These are phyloP conservation scores for Monodelphis domestica DNA, from an alignment of 2,797 vertebrate genomes.

Conservation along the genomic window DNA sequence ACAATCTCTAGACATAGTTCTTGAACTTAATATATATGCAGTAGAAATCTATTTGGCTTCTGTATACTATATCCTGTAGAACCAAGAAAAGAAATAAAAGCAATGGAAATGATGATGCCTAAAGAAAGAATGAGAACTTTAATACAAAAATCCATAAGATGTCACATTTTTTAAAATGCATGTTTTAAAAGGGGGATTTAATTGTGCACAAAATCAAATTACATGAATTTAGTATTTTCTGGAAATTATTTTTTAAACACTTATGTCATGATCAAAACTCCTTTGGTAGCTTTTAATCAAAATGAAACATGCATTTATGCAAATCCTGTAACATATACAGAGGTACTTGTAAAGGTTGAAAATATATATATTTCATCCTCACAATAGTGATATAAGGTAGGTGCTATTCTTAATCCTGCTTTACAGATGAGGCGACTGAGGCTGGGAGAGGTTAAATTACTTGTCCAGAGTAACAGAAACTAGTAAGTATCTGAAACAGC, in stretches of 20 bases:
- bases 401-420: not conserved
- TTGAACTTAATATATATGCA: constrained; percentile 72
- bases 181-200: constrained; percentile 79
- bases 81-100: constrained; percentile 79
- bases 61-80: constrained; percentile 73
- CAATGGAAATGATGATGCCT: constrained; percentile 77
- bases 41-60: constrained; percentile 73
- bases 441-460: not conserved
- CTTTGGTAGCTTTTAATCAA: constrained; percentile 84
- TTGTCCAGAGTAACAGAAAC: not conserved
- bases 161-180: constrained; percentile 69
- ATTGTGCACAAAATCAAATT: constrained; percentile 79
- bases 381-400: not conserved
- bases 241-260: constrained; percentile 83
- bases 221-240: constrained; percentile 79
- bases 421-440: not conserved
- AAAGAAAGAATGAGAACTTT: constrained; percentile 75
- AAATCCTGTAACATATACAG: constrained; percentile 77
- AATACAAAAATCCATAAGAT: constrained; percentile 72
- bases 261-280: constrained; percentile 80
- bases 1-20: constrained; percentile 81
- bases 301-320: constrained; percentile 80
- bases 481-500: not conserved
- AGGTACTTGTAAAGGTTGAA: constrained; percentile 70
- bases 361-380: not conserved